Percentiles rank a stretch among this genome's conserved stretches.
Conservation (phyloP, 2,888 invertebrate genomes). For the Ophion costatus region DNA sequence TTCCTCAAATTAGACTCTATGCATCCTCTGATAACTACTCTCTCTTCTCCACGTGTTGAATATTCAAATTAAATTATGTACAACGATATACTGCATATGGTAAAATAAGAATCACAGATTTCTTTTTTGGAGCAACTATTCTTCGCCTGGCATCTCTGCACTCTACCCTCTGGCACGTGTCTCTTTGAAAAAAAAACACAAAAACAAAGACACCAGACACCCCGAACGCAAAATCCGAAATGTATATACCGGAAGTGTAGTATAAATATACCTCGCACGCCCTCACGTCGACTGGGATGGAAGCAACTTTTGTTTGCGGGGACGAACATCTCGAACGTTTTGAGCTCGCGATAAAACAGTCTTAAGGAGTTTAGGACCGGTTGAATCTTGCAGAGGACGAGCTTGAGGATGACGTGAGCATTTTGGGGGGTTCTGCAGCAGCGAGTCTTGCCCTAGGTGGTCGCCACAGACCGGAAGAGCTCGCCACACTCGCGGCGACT, state of each 20-base stretch:
- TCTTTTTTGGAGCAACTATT: conserved; percentile 2
- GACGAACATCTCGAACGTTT: conserved; percentile 73
- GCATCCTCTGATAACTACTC: conserved; percentile 13
- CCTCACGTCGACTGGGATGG: conserved; percentile 67
- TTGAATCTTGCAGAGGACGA: conserved; percentile 88
- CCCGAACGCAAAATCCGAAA: neutral
- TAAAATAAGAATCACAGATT: conserved; percentile 19
- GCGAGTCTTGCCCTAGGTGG: conserved; percentile 84
- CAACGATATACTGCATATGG: neutral
- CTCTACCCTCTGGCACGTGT: conserved; percentile 59
- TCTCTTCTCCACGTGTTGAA: conserved; percentile 13
- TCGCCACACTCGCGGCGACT: conserved; percentile 89
- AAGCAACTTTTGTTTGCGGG: conserved; percentile 44
- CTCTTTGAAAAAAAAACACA: conserved; percentile 23
- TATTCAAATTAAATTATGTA: neutral
- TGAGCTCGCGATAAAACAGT: conserved; percentile 76
- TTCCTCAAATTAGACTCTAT: neutral
- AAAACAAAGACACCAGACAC: conserved; percentile 14
- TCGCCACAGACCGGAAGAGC: conserved; percentile 92
- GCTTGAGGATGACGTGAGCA: conserved; percentile 86
- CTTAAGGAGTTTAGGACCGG: conserved; percentile 74
- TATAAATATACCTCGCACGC: conserved; percentile 51
- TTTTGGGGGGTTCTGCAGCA: conserved; percentile 81
- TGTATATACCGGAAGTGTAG: neutral
- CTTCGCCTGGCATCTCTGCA: conserved; percentile 63